A percentile compares a stretch with the other conserved stretches of the same genome.
These are phyloP conservation scores for Lobophora halterata DNA, from an alignment of 2,888 invertebrate species.

Conservation along the genomic window DNA sequence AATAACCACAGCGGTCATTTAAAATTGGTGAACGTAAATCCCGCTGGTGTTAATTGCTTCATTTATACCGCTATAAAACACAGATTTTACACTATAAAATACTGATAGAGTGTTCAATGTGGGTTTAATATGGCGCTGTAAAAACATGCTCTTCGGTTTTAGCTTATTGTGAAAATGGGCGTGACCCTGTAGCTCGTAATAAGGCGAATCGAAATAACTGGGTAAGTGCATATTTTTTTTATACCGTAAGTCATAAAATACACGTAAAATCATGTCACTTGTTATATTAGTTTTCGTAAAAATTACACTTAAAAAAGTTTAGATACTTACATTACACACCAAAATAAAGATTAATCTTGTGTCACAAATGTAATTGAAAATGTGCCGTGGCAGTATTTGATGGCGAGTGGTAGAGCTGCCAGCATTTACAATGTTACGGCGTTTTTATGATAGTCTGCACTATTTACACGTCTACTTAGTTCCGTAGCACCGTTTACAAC, in stretches of 20 bases:
- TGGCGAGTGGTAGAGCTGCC: too few relatives aligned
- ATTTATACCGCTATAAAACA: slow-evolving; percentile 47
- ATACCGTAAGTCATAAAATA: too few relatives aligned
- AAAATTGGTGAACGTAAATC: slow-evolving; percentile 43
- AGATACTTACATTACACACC: too few relatives aligned
- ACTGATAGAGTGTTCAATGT: slow-evolving; percentile 27
- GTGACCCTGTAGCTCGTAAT: neutral
- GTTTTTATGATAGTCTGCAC: slow-evolving; percentile 43
- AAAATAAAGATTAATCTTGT: too few relatives aligned
- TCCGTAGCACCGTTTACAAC: slow-evolving; percentile 37
- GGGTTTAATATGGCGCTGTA: slow-evolving; percentile 42
- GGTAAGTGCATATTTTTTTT: too few relatives aligned
- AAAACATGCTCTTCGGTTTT: slow-evolving; percentile 36
- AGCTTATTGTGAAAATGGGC: neutral
- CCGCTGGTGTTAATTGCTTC: slow-evolving; percentile 46
- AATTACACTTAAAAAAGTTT: too few relatives aligned
- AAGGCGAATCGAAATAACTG: too few relatives aligned
- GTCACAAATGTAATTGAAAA: too few relatives aligned
- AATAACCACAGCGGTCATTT: slow-evolving; percentile 38
- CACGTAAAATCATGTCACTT: too few relatives aligned
- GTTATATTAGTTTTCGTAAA: too few relatives aligned
- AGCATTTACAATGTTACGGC: slow-evolving; percentile 37
- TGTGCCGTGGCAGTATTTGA: too few relatives aligned
- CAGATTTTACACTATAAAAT: slow-evolving; percentile 44
- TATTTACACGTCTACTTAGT: slow-evolving; percentile 45